Percentiles rank a stretch among this genome's conserved stretches.
phyloP scores from a whole-genome alignment of 2,797 vertebrate species.

The Anguilla anguilla region DNA sequence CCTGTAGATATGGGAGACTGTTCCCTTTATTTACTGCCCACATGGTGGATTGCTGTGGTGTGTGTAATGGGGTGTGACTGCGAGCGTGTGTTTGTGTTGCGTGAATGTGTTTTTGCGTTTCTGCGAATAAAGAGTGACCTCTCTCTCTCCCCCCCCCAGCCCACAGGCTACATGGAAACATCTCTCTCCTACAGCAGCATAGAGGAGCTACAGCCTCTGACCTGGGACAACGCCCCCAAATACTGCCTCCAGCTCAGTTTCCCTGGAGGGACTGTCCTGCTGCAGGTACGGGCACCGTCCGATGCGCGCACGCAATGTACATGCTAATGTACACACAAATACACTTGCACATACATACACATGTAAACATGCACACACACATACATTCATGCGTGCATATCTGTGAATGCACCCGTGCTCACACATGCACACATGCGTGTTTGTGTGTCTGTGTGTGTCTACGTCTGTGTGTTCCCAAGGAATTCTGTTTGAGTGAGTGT shows the following conservation, averaged over 20 bases:
- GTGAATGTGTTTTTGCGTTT: slow-evolving; percentile 50
- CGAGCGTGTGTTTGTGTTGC: slow-evolving; percentile 35
- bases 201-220: slow-evolving; percentile 95
- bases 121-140: slow-evolving; percentile 50
- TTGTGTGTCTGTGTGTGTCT: slow-evolving; percentile 18
- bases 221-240: slow-evolving; percentile 98
- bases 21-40: not conserved
- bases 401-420: not conserved
- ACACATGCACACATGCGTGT: not conserved
- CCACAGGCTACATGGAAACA: slow-evolving; percentile 98
- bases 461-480: slow-evolving; percentile 31
- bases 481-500: slow-evolving; percentile 13
- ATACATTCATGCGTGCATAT: not conserved
- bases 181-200: slow-evolving; percentile 96
- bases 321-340: not conserved
- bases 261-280: slow-evolving; percentile 91
- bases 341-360: not conserved
- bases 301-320: not conserved
- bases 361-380: not conserved
- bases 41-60: not conserved
- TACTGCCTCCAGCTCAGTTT: slow-evolving; percentile 98
- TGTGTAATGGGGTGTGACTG: slow-evolving; percentile 13
- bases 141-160: slow-evolving; percentile 67
- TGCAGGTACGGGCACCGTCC: slow-evolving; percentile 80
- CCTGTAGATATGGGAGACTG: not conserved